Evolutionary conservation across 2,888 invertebrate genomes (phyloP), one percentile per base, ranked within the genome.

Genomic region (Xestia rhomboidea): DNA sequence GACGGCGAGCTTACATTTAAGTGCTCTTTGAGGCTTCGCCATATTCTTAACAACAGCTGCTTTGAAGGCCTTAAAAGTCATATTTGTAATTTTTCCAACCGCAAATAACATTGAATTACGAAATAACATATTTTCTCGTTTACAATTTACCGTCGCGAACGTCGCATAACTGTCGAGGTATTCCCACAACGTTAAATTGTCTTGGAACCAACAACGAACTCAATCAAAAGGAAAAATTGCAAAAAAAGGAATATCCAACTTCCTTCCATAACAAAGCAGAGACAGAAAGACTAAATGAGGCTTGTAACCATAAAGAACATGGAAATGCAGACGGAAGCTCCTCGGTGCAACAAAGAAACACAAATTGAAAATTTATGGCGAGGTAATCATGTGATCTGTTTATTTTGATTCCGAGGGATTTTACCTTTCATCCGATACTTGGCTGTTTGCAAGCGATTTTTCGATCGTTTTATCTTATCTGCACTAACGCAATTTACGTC

Each of bases 221-320:
- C 83, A 75, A 85, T 88, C 85, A 85, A 79, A 87, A 83, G 80
- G 76, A 77, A 77, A 88, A 86, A 76, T 79, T 68, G 67, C 73
- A 76, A 82, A 86, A 86, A 88, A 88, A 77, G 73, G 76, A 86
- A 81, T 80, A 84, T 83, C 74, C 77, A 74, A 80, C 82, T 87
- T 82, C 87, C 85, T 87, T 83, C 76, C 79, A 44, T 70, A 87
- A 83, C 79, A 83, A 87, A 83, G 74, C 76, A 80, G 77, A 80
- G 75, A 79, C 88, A 88, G 87, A 74, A 73, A 72, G 51, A 82
- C 77, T 80, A 87, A 88, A 87, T 88, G 89, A 89, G 83, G 79
- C 81, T 87, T 87, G 83, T 85, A 82, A 85, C 77, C 74, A 80
- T 82, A 82, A 87, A 87, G 69, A 78, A 82, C 68, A 79, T 85